A percentile compares a stretch with the other conserved stretches of the same genome.
Evolutionary conservation across 2,888 invertebrate species (phyloP).

Genomic region (Melanostoma scalare): DNA sequence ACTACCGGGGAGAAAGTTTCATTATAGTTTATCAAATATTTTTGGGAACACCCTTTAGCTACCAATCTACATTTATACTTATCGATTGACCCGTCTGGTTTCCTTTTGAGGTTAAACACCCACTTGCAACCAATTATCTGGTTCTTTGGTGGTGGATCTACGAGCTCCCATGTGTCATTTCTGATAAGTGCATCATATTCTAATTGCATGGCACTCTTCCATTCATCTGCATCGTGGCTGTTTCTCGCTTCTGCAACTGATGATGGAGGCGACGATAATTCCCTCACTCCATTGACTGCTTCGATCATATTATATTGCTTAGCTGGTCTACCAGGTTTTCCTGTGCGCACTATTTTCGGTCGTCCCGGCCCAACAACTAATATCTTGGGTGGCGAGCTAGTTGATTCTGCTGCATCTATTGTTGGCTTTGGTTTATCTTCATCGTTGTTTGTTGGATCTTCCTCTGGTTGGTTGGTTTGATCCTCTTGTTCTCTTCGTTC

Average conservation of each 20-base stretch:
- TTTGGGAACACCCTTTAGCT: constrained; percentile 68
- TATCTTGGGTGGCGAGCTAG: constrained; percentile 1
- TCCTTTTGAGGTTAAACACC: constrained; percentile 28
- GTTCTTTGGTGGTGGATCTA: constrained; percentile 1
- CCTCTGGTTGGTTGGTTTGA: no score
- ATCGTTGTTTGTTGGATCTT: no score
- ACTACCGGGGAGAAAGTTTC: constrained; percentile 67
- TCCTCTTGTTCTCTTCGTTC: no score
- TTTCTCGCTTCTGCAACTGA: not conserved
- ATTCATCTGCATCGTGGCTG: not conserved
- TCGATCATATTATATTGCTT: constrained; percentile 11
- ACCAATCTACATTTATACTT: constrained; percentile 52
- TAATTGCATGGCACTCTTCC: constrained; percentile 9
- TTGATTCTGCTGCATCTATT: not conserved
- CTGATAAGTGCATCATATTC: constrained; percentile 17
- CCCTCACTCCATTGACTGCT: constrained; percentile 1
- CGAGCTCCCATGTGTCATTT: constrained; percentile 20
- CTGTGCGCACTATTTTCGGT: not conserved
- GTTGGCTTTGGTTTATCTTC: no score
- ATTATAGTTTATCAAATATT: constrained; percentile 51
- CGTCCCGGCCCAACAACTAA: not conserved
- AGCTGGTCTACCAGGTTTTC: not conserved
- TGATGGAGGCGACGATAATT: constrained; percentile 6
- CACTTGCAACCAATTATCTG: constrained; percentile 25
- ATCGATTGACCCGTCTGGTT: constrained; percentile 35